Conservation (phyloP, 2,113 vertebrate species). For the Rattus norvegicus region DNA sequence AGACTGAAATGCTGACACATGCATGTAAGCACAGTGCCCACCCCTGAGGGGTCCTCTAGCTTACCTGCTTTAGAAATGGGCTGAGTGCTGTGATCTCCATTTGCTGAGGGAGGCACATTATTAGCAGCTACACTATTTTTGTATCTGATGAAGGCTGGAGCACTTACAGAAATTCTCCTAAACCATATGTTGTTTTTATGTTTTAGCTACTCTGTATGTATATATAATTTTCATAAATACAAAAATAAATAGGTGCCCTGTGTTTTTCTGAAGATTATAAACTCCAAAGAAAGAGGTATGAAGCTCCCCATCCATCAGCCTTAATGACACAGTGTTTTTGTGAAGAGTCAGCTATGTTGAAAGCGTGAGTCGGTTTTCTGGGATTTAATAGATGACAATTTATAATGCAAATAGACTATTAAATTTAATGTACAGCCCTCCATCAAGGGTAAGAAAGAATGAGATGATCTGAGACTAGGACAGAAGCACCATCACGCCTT, state of each 20-base stretch:
- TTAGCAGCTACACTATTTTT: conserved; percentile 60
- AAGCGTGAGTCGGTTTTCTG: neutral
- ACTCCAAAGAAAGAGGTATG: conserved; percentile 45
- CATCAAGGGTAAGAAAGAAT: conserved; percentile 16
- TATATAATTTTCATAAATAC: conserved; percentile 76
- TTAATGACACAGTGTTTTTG: neutral
- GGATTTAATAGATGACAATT: conserved; percentile 18
- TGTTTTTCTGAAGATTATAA: conserved; percentile 57
- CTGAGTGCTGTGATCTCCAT: neutral
- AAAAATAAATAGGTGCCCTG: conserved; percentile 78
- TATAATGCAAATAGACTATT: conserved; percentile 33
- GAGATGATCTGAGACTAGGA: neutral
- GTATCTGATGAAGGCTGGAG: conserved; percentile 26
- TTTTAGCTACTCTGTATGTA: conserved; percentile 61
- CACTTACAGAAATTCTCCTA: conserved; percentile 64
- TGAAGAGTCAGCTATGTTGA: neutral
- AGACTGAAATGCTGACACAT: neutral
- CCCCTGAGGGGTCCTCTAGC: neutral
- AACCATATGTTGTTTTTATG: conserved; percentile 76
- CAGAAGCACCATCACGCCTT: neutral
- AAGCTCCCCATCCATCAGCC: neutral
- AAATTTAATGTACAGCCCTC: conserved; percentile 5
- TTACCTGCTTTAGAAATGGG: neutral
- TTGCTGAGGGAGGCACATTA: conserved; percentile 4
- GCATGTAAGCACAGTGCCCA: neutral